Evolutionary conservation across 1,140 invertebrate species (phyloP).

Genomic region (Brachionus asplanchnoidis): DNA sequence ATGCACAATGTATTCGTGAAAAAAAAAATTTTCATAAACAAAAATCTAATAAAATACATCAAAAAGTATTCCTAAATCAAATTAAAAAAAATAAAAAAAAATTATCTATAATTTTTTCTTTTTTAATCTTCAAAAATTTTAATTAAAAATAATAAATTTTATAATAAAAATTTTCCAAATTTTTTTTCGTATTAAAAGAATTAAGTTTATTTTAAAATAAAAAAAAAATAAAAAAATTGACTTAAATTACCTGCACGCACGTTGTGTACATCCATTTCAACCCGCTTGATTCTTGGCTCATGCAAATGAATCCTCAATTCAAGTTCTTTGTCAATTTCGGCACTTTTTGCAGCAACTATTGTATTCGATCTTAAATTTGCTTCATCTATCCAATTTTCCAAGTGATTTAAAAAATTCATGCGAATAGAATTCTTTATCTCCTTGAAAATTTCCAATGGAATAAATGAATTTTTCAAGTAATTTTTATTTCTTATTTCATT

Average conservation of each 20-base stretch:
- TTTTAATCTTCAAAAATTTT: too few relatives aligned
- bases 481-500: neutral
- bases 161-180: too few relatives aligned
- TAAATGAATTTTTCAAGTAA: constrained; percentile 43
- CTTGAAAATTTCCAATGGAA: constrained; percentile 45
- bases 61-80: too few relatives aligned
- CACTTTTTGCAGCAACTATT: constrained; percentile 53
- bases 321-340: constrained; percentile 56
- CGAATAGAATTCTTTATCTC: constrained; percentile 47
- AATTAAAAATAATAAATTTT: too few relatives aligned
- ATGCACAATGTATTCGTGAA: too few relatives aligned
- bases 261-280: constrained; percentile 56
- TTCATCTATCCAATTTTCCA: constrained; percentile 53
- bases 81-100: too few relatives aligned
- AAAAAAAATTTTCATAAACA: too few relatives aligned
- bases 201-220: too few relatives aligned
- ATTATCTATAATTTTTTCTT: too few relatives aligned
- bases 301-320: constrained; percentile 55
- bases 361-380: constrained; percentile 50
- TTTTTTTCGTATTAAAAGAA: too few relatives aligned
- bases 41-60: too few relatives aligned
- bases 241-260: constrained; percentile 52
- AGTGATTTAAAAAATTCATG: constrained; percentile 54
- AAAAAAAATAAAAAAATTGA: neutral
- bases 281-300: constrained; percentile 51